Percentiles rank a stretch among this genome's conserved stretches.
These are phyloP conservation scores for Sycophaga agraensis DNA, from an alignment of 1,140 invertebrate genomes.

Conservation along the genomic window DNA sequence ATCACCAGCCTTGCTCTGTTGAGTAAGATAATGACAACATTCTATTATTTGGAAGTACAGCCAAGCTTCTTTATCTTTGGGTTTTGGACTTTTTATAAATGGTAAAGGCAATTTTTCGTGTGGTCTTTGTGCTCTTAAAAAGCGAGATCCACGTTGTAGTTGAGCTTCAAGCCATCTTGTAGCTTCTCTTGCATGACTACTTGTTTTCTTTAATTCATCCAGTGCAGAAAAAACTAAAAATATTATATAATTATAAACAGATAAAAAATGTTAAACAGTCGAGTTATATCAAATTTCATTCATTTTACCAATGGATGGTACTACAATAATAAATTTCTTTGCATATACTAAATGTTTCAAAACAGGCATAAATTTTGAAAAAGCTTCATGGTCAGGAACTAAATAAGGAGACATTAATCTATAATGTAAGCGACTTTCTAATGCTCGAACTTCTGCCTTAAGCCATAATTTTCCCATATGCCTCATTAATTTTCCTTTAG, in stretches of 20 bases:
- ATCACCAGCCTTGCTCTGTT: slow-evolving; percentile 61
- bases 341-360: slow-evolving; percentile 77
- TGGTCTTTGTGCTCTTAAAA: slow-evolving; percentile 76
- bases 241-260: slow-evolving; percentile 21
- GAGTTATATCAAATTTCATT: background rate
- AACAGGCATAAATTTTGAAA: slow-evolving; percentile 70
- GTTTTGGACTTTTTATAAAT: slow-evolving; percentile 70
- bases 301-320: slow-evolving; percentile 74
- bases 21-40: slow-evolving; percentile 69
- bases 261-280: slow-evolving; percentile 7
- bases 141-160: slow-evolving; percentile 80
- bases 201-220: slow-evolving; percentile 81
- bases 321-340: slow-evolving; percentile 76
- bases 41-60: slow-evolving; percentile 70
- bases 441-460: slow-evolving; percentile 70
- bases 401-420: slow-evolving; percentile 70
- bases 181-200: slow-evolving; percentile 77
- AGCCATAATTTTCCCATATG: slow-evolving; percentile 77
- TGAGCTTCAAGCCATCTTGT: slow-evolving; percentile 89
- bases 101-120: slow-evolving; percentile 75
- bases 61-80: slow-evolving; percentile 70
- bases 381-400: slow-evolving; percentile 71
- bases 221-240: slow-evolving; percentile 78
- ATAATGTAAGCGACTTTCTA: slow-evolving; percentile 62
- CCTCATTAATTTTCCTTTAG: slow-evolving; percentile 62